Evolutionary conservation across 2,797 vertebrate genomes (phyloP).

Genomic region (Oceanodroma leucorhoa): DNA sequence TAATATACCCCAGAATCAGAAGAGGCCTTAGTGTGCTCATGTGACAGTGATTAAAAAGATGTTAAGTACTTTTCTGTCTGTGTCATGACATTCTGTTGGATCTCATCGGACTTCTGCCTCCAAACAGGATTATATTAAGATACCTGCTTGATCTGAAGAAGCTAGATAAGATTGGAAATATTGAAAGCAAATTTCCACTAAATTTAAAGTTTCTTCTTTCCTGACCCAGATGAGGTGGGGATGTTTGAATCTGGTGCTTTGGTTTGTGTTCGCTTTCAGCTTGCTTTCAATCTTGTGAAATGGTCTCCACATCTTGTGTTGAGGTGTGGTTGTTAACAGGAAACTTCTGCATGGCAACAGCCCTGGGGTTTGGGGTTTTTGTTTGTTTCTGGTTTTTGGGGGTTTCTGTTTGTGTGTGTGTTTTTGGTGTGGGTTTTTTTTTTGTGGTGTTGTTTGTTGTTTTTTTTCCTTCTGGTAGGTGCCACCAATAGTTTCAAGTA

Average conservation of each 20-base stretch:
- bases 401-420: too few species aligned
- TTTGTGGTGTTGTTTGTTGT: too few species aligned
- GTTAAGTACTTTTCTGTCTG: neutral
- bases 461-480: neutral
- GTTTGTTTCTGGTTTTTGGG: neutral
- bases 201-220: neutral
- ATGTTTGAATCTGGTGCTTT: neutral
- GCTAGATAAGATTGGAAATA: neutral
- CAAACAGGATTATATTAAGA: neutral
- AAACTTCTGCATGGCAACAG: neutral
- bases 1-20: neutral
- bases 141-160: neutral
- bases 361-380: neutral
- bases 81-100: neutral
- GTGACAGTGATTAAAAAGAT: neutral
- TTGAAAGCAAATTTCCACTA: neutral
- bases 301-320: fast-evolving
- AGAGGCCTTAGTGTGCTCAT: neutral
- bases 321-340: neutral
- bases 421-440: neutral
- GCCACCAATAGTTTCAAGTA: neutral
- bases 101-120: neutral
- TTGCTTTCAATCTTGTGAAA: neutral
- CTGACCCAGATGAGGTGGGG: neutral
- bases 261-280: neutral